Evolutionary conservation across 2,888 invertebrate species (phyloP).

Genomic region (Lumbricus terrestris): DNA sequence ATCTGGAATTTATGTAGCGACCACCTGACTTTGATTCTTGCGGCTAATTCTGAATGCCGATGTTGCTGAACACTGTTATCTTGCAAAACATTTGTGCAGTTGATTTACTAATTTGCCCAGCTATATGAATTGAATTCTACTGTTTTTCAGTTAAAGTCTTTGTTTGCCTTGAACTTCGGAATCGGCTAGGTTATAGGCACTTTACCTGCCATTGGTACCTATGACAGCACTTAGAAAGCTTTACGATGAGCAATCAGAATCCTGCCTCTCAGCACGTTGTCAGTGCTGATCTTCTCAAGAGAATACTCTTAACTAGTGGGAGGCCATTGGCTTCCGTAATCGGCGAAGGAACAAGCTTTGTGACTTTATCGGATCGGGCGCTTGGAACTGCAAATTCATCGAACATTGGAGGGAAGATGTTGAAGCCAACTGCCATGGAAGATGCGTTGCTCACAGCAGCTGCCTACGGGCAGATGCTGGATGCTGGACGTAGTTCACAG

Average conservation of each 20-base stretch:
- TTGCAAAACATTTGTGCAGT: background rate
- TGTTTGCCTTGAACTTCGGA: background rate
- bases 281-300: constrained; percentile 12
- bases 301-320: background rate
- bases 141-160: background rate
- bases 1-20: background rate
- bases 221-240: background rate
- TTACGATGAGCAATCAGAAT: background rate
- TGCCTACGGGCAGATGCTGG: background rate
- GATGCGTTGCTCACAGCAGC: constrained; percentile 9
- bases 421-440: background rate
- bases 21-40: background rate
- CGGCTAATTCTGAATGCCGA: no score
- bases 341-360: background rate
- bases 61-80: background rate
- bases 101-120: background rate
- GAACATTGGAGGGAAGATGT: background rate
- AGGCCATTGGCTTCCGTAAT: background rate
- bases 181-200: background rate
- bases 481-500: background rate
- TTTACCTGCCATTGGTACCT: background rate
- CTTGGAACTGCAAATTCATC: background rate
- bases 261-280: background rate
- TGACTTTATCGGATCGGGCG: background rate
- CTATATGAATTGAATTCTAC: no score